A percentile compares a stretch with the other conserved stretches of the same genome.
These are phyloP conservation scores for Aspiorhynchus laticeps DNA, from an alignment of 2,113 vertebrate species.

Conservation along the genomic window DNA sequence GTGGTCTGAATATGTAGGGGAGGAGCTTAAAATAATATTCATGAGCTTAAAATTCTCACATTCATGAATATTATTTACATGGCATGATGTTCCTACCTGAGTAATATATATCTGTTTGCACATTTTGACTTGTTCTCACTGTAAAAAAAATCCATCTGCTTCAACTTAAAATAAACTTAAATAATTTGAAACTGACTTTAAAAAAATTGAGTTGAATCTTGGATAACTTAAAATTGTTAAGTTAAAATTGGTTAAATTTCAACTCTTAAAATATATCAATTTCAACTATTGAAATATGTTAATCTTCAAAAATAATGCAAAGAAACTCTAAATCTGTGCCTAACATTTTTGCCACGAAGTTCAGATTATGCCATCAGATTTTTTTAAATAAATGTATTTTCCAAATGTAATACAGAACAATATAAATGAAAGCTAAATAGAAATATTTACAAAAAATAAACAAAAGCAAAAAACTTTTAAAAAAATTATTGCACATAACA, in stretches of 20 bases:
- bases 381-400: not conserved
- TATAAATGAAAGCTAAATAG: not conserved
- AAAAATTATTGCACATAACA: too few relatives aligned
- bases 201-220: too few relatives aligned
- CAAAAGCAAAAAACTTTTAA: too few relatives aligned
- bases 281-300: too few relatives aligned
- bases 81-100: too few relatives aligned
- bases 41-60: not conserved
- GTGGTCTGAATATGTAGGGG: not conserved
- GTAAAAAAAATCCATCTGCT: too few relatives aligned
- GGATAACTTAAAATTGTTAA: too few relatives aligned
- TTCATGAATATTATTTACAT: not conserved
- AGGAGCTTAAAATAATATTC: not conserved
- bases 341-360: not conserved
- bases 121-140: too few relatives aligned
- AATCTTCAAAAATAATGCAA: not conserved
- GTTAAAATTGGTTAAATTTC: too few relatives aligned
- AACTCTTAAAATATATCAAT: too few relatives aligned
- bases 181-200: too few relatives aligned
- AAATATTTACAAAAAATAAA: not conserved
- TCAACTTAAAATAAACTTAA: too few relatives aligned
- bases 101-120: not conserved
- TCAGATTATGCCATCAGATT: not conserved
- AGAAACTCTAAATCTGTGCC: not conserved
- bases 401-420: not conserved